Evolutionary conservation across 2,888 invertebrate species (phyloP), one percentile per base, ranked within the genome.

Genomic region (Drosophila ustulata): DNA sequence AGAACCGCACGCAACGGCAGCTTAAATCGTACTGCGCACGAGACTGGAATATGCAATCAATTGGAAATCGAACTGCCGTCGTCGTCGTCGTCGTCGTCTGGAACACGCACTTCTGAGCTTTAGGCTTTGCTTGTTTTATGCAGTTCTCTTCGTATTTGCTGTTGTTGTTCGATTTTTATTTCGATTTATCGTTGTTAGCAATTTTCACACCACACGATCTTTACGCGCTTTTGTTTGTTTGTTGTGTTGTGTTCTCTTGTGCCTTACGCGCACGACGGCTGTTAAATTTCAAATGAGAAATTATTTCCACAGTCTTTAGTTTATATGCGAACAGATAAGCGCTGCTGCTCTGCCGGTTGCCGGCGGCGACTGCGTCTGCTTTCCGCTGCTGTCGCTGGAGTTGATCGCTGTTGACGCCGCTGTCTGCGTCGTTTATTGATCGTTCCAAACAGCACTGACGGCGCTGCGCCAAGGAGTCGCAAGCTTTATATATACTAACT

Each of bases 231-330:
- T 51, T 37, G 37, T 76, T 57, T 18, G 18, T 18, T 18, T 18
- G 18, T 18, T 18, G 51, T 69, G 64, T 75, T 72, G 51, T 69
- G 64, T 75, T 72, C 65, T 37, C n/a, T 11, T 37, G 37, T 70
- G 68, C 73, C 80, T 67, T 67, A 70, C 89, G 79, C 81, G 79
- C 84, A 74, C 85, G 76, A 68, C 83, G 82, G 79, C 82, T 89
- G 80, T 85, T 82, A 78, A 88, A 81, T 86, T 90, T 88, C 87
- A 91, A 91, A 91, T 91, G 91, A 91, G 90, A 91, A 88, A 82
- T 82, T 79, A 81, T 84, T 89, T 82, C 78, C 76, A 81, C 67
- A 59, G 82, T 71, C 82, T 88, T 91, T 80, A 84, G 88, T 88
- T 91, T 91, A 90, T 91, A 91, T 90, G 89, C 80, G 80, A 72